phyloP scores from a whole-genome alignment of 2,113 vertebrate species.

The Ginglymostoma cirratum region DNA sequence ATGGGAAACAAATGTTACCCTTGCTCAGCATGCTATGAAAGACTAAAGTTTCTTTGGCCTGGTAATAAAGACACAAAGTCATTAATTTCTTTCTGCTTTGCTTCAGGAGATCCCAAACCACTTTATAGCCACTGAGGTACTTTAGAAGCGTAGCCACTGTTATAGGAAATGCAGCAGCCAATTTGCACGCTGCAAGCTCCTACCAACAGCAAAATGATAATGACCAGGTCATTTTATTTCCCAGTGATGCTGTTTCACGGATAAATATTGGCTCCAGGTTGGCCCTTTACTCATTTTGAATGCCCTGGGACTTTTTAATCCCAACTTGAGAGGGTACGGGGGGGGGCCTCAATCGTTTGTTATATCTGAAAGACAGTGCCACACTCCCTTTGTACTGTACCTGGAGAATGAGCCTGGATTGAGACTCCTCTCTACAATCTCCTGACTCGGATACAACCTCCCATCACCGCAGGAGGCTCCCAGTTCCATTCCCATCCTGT shows the following conservation, averaged over 20 bases:
- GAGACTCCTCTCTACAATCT: background rate
- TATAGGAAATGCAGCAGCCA: background rate
- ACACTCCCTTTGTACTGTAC: background rate
- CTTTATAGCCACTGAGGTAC: background rate
- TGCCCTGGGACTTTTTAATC: background rate
- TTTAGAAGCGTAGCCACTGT: background rate
- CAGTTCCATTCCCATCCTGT: background rate
- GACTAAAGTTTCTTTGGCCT: background rate
- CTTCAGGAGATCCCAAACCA: too few relatives aligned
- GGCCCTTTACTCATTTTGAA: background rate
- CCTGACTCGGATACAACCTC: background rate
- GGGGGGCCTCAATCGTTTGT: background rate
- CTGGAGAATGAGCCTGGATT: background rate
- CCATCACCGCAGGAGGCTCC: background rate
- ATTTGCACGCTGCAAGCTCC: background rate
- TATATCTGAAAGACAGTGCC: background rate
- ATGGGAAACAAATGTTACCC: too few relatives aligned
- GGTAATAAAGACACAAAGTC: background rate
- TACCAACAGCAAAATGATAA: background rate
- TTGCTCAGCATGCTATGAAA: too few relatives aligned
- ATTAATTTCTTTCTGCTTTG: too few relatives aligned
- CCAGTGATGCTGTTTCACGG: background rate
- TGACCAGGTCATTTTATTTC: background rate
- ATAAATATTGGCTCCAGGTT: background rate
- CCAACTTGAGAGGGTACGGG: background rate